Evolutionary conservation across 2,888 invertebrate genomes (phyloP).

Genomic region (Mythimna albipuncta): DNA sequence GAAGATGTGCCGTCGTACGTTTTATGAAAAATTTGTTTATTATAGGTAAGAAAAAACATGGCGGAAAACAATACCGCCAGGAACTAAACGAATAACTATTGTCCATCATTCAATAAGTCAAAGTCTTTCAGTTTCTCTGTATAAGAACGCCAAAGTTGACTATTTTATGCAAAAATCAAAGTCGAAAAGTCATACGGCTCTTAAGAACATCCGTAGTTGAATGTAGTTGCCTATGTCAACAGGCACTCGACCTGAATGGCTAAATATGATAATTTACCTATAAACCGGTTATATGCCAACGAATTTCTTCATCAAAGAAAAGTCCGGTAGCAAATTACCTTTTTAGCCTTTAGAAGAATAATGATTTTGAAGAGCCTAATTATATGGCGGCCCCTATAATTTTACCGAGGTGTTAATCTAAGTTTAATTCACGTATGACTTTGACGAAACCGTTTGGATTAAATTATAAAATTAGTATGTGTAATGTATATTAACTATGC

Average conservation of each 20-base stretch:
- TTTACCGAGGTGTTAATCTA: conserved; percentile 61
- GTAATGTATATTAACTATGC: conserved; percentile 44
- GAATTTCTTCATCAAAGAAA: conserved; percentile 63
- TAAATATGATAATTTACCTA: conserved; percentile 41
- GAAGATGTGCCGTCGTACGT: too few species aligned
- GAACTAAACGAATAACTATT: too few species aligned
- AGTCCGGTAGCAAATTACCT: conserved; percentile 51
- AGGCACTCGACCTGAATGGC: conserved; percentile 45
- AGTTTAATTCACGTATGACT: conserved; percentile 56
- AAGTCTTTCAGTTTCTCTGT: too few species aligned
- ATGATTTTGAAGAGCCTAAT: conserved; percentile 62
- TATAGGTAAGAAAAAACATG: too few species aligned
- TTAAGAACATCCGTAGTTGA: conserved; percentile 24
- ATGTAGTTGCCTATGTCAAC: conserved; percentile 37
- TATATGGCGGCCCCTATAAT: conserved; percentile 47
- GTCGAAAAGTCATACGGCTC: too few species aligned
- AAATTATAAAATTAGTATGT: conserved; percentile 56
- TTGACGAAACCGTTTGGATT: conserved; percentile 52
- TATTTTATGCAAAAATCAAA: too few species aligned
- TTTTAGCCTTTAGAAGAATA: conserved; percentile 62
- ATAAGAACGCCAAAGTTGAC: too few species aligned
- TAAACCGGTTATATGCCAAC: conserved; percentile 50
- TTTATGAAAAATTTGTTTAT: too few species aligned
- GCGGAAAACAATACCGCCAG: too few species aligned
- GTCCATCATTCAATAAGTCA: too few species aligned